Evolutionary conservation across 2,888 invertebrate genomes (phyloP), one percentile per base, ranked within the genome.

Genomic region (Pollenia griseotomentosa): DNA sequence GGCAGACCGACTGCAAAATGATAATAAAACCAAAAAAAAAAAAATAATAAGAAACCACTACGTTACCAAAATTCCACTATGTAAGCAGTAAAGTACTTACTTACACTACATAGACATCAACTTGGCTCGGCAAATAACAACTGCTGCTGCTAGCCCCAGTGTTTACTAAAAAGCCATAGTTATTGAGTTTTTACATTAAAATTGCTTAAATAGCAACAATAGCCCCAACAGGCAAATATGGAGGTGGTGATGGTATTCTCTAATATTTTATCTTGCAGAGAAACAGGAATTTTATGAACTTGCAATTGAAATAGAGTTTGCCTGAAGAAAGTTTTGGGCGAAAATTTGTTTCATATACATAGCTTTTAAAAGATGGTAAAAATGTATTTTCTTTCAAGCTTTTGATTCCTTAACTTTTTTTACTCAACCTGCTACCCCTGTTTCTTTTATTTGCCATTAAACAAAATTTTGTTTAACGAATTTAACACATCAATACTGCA

Each of bases 131-230:
- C 48, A 51, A 68, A 78, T 57, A 70, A 53, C 8, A 78, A 46
- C 6, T 6, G 4, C 33, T 6, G 33, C 33, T 23, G 23, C 23
- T 23, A 33, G 33, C 33, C 4, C 55, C 74, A 53, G 48, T 40
- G 46, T 71, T 55, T 65, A 63, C 65, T 74, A n/a, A 46, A 71
- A 51, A 74, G 63, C 61, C 65, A 80, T 70, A 86, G 75, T 80
- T 86, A 83, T 86, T 86, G 79, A 86, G 86, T 77, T 86, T 86
- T 83, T 74, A 83, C 51, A 86, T 79, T 79, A 51, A 79, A 79
- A 83, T 83, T 86, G 79, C 57, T 80, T 86, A 83, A 86, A 86
- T 80, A 79, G 79, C 70, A 66, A 16, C 59, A 84, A 61, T 19
- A 63, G 65, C 71, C 68, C 79, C 59, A 83, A 65, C 65, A 70